These are phyloP conservation scores for Champsocephalus gunnari DNA, from an alignment of 2,797 vertebrate genomes.

Conservation along the genomic window DNA sequence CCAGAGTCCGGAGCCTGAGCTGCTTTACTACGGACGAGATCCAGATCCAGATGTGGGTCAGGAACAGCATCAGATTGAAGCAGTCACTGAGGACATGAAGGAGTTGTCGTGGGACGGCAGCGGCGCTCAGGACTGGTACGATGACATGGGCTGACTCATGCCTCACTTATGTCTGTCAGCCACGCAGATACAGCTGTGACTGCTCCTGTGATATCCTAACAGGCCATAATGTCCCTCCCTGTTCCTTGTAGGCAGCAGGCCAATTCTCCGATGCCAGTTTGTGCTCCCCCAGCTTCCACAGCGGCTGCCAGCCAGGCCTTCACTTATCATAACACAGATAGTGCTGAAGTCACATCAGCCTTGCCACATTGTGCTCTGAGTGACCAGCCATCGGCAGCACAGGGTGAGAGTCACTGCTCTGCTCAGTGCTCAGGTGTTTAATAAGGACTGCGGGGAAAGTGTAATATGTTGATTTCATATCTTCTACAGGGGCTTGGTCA, in stretches of 20 bases:
- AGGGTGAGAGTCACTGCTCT: constrained; percentile 53
- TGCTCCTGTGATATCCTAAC: constrained; percentile 13
- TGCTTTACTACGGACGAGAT: constrained; percentile 43
- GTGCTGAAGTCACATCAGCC: constrained; percentile 30
- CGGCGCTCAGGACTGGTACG: constrained; percentile 43
- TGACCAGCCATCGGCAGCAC: constrained; percentile 30
- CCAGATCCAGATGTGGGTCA: constrained; percentile 48
- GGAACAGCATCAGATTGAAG: constrained; percentile 28
- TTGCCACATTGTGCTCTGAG: constrained; percentile 41
- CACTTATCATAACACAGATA: constrained; percentile 63
- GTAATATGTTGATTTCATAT: constrained; percentile 37
- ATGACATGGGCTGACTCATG: not conserved
- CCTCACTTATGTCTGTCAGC: not conserved
- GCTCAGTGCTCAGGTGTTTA: constrained; percentile 9
- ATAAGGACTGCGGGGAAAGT: not conserved
- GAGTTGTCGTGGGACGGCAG: not conserved
- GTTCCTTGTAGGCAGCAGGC: constrained; percentile 54
- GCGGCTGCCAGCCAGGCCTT: constrained; percentile 46
- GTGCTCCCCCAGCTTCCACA: not conserved
- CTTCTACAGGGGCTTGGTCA: constrained; percentile 39
- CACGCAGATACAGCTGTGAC: not conserved
- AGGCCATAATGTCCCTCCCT: constrained; percentile 30
- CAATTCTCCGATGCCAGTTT: constrained; percentile 26
- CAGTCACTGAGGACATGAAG: constrained; percentile 19
- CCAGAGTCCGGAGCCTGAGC: constrained; percentile 69